These are phyloP conservation scores for Ectemnius continuus DNA, from an alignment of 2,888 invertebrate genomes.

Conservation along the genomic window DNA sequence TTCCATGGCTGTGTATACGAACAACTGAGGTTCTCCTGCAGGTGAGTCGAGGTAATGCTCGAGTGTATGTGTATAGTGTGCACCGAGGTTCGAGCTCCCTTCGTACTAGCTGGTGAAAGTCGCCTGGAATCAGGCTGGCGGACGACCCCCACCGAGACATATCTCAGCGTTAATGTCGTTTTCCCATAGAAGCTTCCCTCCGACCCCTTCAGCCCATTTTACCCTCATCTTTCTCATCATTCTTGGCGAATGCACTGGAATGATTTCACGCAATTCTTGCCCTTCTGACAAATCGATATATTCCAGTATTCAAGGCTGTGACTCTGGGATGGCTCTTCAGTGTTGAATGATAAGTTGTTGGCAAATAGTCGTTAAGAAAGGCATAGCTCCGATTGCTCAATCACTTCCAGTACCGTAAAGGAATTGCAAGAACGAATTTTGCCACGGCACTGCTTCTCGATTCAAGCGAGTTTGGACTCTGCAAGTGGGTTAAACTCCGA, in stretches of 20 bases:
- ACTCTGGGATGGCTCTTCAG: too few relatives aligned
- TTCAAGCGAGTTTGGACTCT: too few relatives aligned
- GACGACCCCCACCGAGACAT: slow-evolving; percentile 51
- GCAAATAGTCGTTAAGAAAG: not conserved
- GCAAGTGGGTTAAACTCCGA: too few relatives aligned
- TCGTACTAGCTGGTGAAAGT: slow-evolving; percentile 68
- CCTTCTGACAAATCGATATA: not conserved
- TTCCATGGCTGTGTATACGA: too few relatives aligned
- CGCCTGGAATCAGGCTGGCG: slow-evolving; percentile 61
- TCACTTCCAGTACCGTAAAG: not conserved
- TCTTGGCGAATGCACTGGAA: not conserved
- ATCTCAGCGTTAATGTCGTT: slow-evolving; percentile 68
- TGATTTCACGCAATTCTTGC: not conserved
- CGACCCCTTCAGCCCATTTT: slow-evolving; percentile 9
- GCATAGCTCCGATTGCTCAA: not conserved
- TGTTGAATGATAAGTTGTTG: not conserved
- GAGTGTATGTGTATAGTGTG: slow-evolving; percentile 10
- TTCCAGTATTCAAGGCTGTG: not conserved
- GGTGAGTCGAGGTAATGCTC: slow-evolving; percentile 43
- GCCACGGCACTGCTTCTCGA: too few relatives aligned
- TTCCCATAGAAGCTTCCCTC: slow-evolving; percentile 63
- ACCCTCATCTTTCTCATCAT: not conserved
- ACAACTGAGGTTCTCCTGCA: too few relatives aligned
- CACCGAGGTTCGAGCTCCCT: slow-evolving; percentile 54
- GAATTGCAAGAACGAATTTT: too few relatives aligned